Evolutionary conservation across 2,113 vertebrate species (phyloP).

Genomic region (Oncorhynchus mykiss): DNA sequence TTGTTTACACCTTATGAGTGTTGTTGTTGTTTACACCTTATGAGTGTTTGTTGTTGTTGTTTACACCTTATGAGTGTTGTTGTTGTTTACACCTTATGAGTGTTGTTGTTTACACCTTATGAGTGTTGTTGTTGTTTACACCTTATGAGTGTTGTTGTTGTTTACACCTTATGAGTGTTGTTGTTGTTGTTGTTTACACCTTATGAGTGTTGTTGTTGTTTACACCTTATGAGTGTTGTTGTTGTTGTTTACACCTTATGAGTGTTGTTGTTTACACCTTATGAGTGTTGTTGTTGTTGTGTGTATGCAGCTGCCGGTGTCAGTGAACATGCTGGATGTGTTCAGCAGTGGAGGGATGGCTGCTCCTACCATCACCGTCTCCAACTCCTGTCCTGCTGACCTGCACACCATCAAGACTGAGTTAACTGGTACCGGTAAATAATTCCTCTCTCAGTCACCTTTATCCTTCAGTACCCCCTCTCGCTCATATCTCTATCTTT

Average conservation of each 20-base stretch:
- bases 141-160: too few relatives aligned
- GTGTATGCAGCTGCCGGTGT: conserved; percentile 75
- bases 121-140: conserved; percentile 19
- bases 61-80: conserved; percentile 13
- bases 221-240: too few relatives aligned
- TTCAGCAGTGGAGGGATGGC: conserved; percentile 70
- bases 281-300: not conserved
- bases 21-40: conserved; percentile 14
- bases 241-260: too few relatives aligned
- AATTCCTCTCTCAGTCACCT: too few relatives aligned
- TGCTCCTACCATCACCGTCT: conserved; percentile 72
- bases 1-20: conserved; percentile 7
- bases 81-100: not conserved
- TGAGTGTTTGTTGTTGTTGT: conserved; percentile 18
- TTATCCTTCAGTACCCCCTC: too few relatives aligned
- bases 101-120: not conserved
- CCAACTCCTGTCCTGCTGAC: conserved; percentile 87
- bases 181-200: not conserved
- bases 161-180: conserved; percentile 27
- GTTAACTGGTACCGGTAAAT: conserved; percentile 66
- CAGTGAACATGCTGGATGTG: conserved; percentile 79
- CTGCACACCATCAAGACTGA: conserved; percentile 81
- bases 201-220: too few relatives aligned
- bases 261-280: too few relatives aligned
- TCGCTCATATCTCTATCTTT: too few relatives aligned